Conservation (phyloP, 2,797 vertebrate genomes). For the Dipus sagitta region DNA sequence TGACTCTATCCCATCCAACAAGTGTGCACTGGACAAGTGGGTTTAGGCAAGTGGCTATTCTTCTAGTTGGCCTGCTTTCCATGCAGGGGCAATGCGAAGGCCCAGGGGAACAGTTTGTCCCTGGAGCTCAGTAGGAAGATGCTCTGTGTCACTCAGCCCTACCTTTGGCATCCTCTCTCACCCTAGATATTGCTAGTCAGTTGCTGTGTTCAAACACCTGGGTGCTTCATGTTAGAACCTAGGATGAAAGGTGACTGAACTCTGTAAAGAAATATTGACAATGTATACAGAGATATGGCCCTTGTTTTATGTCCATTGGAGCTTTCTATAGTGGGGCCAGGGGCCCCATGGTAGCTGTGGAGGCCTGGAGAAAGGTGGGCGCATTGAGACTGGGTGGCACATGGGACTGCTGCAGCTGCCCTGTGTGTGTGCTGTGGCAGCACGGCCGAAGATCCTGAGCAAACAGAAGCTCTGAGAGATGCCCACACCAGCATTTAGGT, state of each 20-base stretch:
- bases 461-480: too few species aligned
- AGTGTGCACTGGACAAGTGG: background rate
- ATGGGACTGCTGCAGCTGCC: too few species aligned
- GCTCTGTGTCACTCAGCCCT: rapidly evolving
- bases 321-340: background rate
- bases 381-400: background rate
- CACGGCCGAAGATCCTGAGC: too few species aligned
- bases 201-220: background rate
- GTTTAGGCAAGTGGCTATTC: background rate
- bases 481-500: too few species aligned
- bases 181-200: background rate
- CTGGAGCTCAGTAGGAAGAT: background rate
- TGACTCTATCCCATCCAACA: background rate
- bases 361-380: background rate
- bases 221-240: background rate
- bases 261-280: background rate
- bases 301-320: background rate
- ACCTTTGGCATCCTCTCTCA: rapidly evolving
- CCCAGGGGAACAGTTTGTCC: background rate
- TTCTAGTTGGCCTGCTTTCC: background rate
- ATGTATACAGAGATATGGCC: background rate
- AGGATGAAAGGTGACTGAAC: background rate
- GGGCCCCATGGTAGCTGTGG: too few species aligned
- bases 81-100: background rate
- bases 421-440: too few species aligned